Evolutionary conservation across 2,113 vertebrate genomes (phyloP), one percentile per base, ranked within the genome.

Genomic region (Zosterops lateralis): DNA sequence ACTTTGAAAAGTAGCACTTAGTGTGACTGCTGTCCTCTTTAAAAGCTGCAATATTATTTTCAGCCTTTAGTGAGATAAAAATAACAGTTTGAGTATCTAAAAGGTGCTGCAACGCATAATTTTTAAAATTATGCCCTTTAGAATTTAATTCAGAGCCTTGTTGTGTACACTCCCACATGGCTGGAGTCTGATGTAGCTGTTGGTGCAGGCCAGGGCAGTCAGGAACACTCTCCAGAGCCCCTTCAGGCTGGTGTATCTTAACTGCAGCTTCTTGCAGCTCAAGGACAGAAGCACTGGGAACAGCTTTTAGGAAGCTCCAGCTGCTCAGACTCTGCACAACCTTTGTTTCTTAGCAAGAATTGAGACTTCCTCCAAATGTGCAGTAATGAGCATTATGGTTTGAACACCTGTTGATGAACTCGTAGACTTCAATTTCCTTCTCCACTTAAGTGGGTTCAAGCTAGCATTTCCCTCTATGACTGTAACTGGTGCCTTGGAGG

Each of bases 11-110:
- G 22, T 66, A 75, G 28, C 22, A 57, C 29, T 65, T 51, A 38
- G 60, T 47, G 6, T 51, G 36, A 47, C 14, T 72, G 26, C 57
- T 80, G 9, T 54, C 44, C 44, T 77, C 44, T 75, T 64, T 50
- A 80, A 86, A 77, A 88, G 56, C 29, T 40, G 31, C 31, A 48
- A 0, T 91, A 25, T 72, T 84, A 75, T 65, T 87, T 93, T 64
- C 20, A 68, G 1, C 40, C 81, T 57, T 89, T 50, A 84, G 13
- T 53, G 62, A 89, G 66, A 87, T 48, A 79, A 95, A 95, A 94
- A 60, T 75, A 81, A 61, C 51, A 34, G 8, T 53, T 61, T 21
- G 6, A 61, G 17, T 61, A n/a, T 78, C n/a, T 78, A 28, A 74
- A 86, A 75, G 40, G 31, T 78, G 4, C 40, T 91, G 45, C 36